These are phyloP conservation scores for Notamacropus eugenii DNA, from an alignment of 2,797 vertebrate species.

Conservation along the genomic window DNA sequence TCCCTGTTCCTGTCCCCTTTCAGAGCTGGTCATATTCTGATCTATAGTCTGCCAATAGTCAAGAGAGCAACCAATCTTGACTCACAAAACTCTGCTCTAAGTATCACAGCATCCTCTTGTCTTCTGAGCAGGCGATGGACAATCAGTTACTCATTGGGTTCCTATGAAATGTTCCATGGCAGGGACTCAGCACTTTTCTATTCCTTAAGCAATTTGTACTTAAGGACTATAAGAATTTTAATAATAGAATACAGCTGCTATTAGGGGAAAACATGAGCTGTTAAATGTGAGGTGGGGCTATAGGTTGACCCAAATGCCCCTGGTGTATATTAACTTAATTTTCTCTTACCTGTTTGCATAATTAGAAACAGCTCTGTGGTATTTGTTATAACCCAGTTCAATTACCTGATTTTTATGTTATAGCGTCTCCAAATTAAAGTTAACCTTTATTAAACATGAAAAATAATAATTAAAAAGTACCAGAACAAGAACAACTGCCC, in stretches of 20 bases:
- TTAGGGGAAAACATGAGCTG: background rate
- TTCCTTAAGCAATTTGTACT: constrained; percentile 27
- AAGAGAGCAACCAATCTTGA: constrained; percentile 27
- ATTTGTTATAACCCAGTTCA: background rate
- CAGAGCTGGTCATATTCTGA: background rate
- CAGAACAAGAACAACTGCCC: background rate
- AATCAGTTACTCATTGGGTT: constrained; percentile 21
- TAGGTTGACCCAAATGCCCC: background rate
- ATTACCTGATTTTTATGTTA: constrained; percentile 28
- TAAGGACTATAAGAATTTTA: background rate
- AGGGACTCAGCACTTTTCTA: background rate
- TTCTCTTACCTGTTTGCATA: constrained; percentile 34
- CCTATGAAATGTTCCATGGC: background rate
- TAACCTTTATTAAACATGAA: constrained; percentile 34
- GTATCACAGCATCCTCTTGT: constrained; percentile 9
- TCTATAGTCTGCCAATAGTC: background rate
- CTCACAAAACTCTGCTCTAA: constrained; percentile 34
- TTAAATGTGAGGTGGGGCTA: background rate
- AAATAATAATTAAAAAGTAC: background rate
- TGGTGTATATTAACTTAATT: background rate
- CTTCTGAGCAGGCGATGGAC: background rate
- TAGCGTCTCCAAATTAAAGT: constrained; percentile 28
- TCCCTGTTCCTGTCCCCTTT: background rate
- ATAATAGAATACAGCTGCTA: background rate
- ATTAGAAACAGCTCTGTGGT: background rate